Evolutionary conservation across 2,113 vertebrate species (phyloP), one percentile per base, ranked within the genome.

Genomic region (Carassius gibelio): DNA sequence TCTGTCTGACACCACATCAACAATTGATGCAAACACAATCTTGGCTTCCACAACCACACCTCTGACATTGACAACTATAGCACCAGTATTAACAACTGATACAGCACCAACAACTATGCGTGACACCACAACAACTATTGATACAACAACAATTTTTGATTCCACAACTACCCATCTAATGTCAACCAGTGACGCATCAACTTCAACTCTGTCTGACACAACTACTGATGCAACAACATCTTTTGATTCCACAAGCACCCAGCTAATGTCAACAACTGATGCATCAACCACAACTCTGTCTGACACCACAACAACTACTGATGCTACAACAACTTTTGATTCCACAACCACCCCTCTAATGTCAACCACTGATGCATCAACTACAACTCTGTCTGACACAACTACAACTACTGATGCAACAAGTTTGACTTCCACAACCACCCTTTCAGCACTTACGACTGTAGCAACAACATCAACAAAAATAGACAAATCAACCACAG

Each of bases 391-490:
- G 0, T 0, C 48, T 17, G 2, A 15, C 1, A 15, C 5, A 5
- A 30, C 26, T 30, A 66, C 26, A 66, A 15, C 26, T 2, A 13
- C 3, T 48, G 10, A 13, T 48, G 48, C 48, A 48, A 13, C 10
- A 48, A 13, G 0, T 13, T 11, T 48, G 48, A 0, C 8, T 10
- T 9, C 45, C 8, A 45, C 9, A 45, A 45, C 1, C 45, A 10
- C 45, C 1, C 8, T 9, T 45, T 0, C 2, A 10, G 10, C 9
- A 48, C 3, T 0, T 2, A 10, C 45, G 2, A 10, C 1, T 48
- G 0, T 10, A 3, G 2, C 0, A 48, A 0, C 9, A 48, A 2
- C 42, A 0, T 3, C 9, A 48, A 48, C 8, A 42, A 42, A 1
- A 42, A 8, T 1, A 1, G 42, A 42, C 8, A 7, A 7, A 42